phyloP scores from a whole-genome alignment of 2,888 invertebrate genomes.

The Arrhopalites spinosus region DNA sequence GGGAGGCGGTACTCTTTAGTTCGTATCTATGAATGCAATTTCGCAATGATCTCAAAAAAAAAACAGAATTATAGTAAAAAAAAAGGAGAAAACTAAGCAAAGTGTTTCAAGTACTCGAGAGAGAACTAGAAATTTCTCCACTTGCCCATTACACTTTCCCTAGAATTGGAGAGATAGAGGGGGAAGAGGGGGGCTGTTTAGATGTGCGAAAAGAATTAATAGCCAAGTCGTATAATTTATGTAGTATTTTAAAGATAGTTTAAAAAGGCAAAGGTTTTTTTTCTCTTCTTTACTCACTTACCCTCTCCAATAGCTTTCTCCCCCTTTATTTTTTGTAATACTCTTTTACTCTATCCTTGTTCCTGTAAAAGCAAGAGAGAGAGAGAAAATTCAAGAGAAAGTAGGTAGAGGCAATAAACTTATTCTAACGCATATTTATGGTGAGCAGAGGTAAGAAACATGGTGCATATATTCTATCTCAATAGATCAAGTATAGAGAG shows the following conservation, averaged over 20 bases:
- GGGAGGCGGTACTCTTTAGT: too few relatives aligned
- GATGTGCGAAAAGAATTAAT: slow-evolving; percentile 10
- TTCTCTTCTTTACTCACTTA: background rate
- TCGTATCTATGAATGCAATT: too few relatives aligned
- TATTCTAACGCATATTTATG: slow-evolving; percentile 31
- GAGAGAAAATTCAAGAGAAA: slow-evolving; percentile 14
- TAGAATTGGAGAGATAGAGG: background rate
- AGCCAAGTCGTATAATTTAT: slow-evolving; percentile 12
- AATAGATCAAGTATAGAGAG: slow-evolving; percentile 30
- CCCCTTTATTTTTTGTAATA: background rate
- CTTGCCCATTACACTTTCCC: background rate
- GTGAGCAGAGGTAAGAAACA: slow-evolving; percentile 12
- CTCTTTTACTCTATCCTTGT: background rate
- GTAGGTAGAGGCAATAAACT: slow-evolving; percentile 20
- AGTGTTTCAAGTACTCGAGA: too few relatives aligned
- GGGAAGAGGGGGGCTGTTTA: background rate
- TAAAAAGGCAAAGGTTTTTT: background rate
- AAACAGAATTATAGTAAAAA: too few relatives aligned
- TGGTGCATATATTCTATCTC: slow-evolving; percentile 30
- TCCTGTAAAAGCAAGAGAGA: slow-evolving; percentile 2
- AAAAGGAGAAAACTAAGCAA: too few relatives aligned
- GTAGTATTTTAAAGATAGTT: slow-evolving; percentile 3
- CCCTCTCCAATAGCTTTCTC: slow-evolving; percentile 14
- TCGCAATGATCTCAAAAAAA: too few relatives aligned
- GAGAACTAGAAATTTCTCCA: background rate